Evolutionary conservation across 2,888 invertebrate genomes (phyloP).

Genomic region (Lasius platythorax): DNA sequence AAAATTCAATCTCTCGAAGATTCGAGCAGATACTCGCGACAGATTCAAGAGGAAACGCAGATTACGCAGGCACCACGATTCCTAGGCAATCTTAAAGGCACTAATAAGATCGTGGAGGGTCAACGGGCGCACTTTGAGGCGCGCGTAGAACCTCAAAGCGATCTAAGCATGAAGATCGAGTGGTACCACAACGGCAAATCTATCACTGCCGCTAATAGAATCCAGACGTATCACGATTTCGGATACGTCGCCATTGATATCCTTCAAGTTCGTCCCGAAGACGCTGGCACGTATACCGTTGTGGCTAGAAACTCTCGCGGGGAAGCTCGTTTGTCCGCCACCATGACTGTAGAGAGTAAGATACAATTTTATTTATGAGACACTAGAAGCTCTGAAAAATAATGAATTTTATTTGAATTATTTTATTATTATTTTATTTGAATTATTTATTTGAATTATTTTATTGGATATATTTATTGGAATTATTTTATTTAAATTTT

Average conservation of each 20-base stretch:
- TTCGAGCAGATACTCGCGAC: conserved; percentile 90
- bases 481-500: too few species aligned
- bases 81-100: conserved; percentile 95
- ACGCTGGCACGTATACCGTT: conserved; percentile 97
- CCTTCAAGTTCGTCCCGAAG: conserved; percentile 95
- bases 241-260: conserved; percentile 99
- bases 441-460: too few species aligned
- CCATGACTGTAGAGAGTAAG: conserved; percentile 96
- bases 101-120: conserved; percentile 97
- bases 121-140: conserved; percentile 98
- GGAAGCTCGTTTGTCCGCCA: conserved; percentile 93
- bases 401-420: not conserved
- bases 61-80: conserved; percentile 95
- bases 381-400: not conserved
- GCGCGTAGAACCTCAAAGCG: conserved; percentile 97
- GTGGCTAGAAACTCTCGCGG: conserved; percentile 97
- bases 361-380: conserved; percentile 10
- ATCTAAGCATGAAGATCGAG: conserved; percentile 96
- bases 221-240: conserved; percentile 98
- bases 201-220: conserved; percentile 95
- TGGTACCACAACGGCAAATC: conserved; percentile 99
- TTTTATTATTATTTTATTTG: too few species aligned
- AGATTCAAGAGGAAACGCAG: conserved; percentile 90
- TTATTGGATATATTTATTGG: too few species aligned
- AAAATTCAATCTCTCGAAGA: conserved; percentile 97